Conservation (phyloP, 1,140 invertebrate species). For the Atopsyche davidsoni region DNA sequence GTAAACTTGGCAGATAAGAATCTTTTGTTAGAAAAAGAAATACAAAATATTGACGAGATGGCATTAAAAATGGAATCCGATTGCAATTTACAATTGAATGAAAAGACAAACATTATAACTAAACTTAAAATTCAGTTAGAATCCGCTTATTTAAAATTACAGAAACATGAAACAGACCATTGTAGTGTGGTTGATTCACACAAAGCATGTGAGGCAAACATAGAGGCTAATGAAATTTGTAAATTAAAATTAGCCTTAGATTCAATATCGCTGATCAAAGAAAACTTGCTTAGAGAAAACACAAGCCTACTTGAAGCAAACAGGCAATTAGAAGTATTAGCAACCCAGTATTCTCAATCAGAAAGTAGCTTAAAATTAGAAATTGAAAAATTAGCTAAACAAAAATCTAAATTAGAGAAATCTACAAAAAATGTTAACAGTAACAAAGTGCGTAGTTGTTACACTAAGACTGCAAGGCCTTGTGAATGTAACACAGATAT, state of each 20-base stretch:
- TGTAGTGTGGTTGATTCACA: slow-evolving; percentile 13
- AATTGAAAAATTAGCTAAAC: no score
- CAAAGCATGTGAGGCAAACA: slow-evolving; percentile 15
- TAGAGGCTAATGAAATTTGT: slow-evolving; percentile 26
- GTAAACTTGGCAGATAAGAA: slow-evolving; percentile 62
- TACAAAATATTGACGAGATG: slow-evolving; percentile 60
- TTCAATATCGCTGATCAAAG: slow-evolving; percentile 35
- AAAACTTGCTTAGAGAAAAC: slow-evolving; percentile 38
- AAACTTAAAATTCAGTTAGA: slow-evolving; percentile 15
- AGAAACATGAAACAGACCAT: slow-evolving; percentile 3
- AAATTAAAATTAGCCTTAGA: slow-evolving; percentile 34
- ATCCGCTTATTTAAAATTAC: not conserved
- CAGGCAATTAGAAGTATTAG: slow-evolving; percentile 38
- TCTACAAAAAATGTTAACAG: no score
- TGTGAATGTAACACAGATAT: no score
- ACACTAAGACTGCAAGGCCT: no score
- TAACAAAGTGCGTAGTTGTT: no score
- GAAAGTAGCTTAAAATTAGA: no score
- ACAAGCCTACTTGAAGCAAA: slow-evolving; percentile 39
- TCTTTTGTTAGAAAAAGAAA: slow-evolving; percentile 57
- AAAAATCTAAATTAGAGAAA: no score
- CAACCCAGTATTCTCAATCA: no score
- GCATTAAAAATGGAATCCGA: slow-evolving; percentile 63
- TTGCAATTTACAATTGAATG: slow-evolving; percentile 48
- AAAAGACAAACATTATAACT: slow-evolving; percentile 30